Evolutionary conservation across 2,113 vertebrate genomes (phyloP), one percentile per base, ranked within the genome.

Genomic region (Neopipo cinnamomea): DNA sequence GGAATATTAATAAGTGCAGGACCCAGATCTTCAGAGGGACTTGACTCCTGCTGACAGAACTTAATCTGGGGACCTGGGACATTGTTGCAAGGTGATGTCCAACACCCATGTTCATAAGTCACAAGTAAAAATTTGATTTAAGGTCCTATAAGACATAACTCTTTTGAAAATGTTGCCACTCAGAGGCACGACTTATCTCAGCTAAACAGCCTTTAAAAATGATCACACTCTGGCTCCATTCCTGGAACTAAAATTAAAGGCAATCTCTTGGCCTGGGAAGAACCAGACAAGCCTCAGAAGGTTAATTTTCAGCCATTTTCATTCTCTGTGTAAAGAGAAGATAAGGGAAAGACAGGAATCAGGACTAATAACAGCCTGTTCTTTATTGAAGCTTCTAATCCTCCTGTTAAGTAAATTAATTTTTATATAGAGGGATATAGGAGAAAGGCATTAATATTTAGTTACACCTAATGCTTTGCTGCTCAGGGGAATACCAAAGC

Each of bases 101-200:
- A 52, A 44, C 52, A 28, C 35, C 37, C 33, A 42, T 0, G 0
- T 75, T 83, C 6, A 0, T 24, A 49, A 73, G 23, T 15, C 66
- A 70, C 24, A 37, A 68, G 41, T 12, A 25, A 78, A 91, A 80
- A 92, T 77, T 71, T 80, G 79, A 86, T 88, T 85, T 90, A 53
- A 73, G 63, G 46, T 35, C 86, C 71, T 74, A 35, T 0, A 55
- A 85, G 67, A 17, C 2, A 1, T 31, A 65, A 53, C 14, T 53
- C 37, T 84, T 81, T 82, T 73, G 74, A 85, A 93, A 85, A 62
- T 39, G 14, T 55, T 80, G 19, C 67, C 66, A 85, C 55, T 83
- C 90, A 67, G 78, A 93, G 79, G 81, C 82, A 84, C 59, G 47
- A 95, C 63, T 93, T 95, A 95, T 93, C 96, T 91, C 21, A 8